phyloP scores from a whole-genome alignment of 2,113 vertebrate genomes.

The Geococcyx californianus region DNA sequence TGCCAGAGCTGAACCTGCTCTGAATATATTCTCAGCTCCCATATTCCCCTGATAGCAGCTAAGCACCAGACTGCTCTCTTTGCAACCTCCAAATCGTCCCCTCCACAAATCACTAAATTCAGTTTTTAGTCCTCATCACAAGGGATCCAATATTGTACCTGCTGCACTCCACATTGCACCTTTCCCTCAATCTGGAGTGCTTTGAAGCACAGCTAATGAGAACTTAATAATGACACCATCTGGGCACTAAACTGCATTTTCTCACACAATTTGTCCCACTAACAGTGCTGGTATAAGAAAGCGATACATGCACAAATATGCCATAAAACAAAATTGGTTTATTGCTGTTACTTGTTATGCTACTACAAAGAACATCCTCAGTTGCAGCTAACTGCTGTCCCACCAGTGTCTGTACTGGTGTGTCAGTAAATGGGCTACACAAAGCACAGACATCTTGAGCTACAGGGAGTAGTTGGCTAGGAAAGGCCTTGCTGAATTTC shows the following conservation, averaged over 20 bases:
- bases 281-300: background rate
- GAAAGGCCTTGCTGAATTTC: background rate
- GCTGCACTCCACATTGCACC: background rate
- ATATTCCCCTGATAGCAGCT: background rate
- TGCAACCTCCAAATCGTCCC: background rate
- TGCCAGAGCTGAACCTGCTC: background rate
- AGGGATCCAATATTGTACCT: background rate
- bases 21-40: background rate
- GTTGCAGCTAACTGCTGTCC: background rate
- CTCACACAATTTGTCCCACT: background rate
- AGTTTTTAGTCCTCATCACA: background rate
- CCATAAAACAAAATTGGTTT: background rate
- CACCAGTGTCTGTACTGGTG: background rate
- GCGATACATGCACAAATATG: background rate
- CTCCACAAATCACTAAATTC: background rate
- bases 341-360: background rate
- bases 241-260: background rate
- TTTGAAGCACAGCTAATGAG: constrained; percentile 2
- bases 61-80: background rate
- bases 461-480: background rate
- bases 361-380: background rate
- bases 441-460: background rate
- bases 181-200: background rate
- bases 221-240: background rate
- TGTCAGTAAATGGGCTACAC: background rate